Evolutionary conservation across 1,140 invertebrate species (phyloP), one percentile per base, ranked within the genome.

Genomic region (Diorhabda elongata): DNA sequence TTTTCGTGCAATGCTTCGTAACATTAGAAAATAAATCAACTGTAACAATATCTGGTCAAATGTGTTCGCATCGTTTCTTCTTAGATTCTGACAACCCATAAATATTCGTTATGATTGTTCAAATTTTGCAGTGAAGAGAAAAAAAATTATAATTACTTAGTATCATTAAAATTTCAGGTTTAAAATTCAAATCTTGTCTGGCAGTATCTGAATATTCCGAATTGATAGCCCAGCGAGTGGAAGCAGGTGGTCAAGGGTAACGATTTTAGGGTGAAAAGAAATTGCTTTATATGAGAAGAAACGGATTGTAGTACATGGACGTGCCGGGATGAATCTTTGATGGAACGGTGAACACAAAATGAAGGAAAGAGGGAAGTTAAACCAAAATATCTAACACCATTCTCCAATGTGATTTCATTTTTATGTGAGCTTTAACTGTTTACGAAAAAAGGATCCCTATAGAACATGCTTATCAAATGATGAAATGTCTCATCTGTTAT

Each of bases 371-470:
- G 47, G 47, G 47, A 6, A 52, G n/a, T 8, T n/a, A 52, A 52
- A 52, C 47, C 47, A n/a, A 52, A 52, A 52, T n/a, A 6, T 6
- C 47, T 52, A 52, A 52, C 47, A n/a, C n/a, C 4, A 52, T 52
- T 52, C 47, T 52, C 47, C 47, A 52, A 52, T 52, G 47, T 52
- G 47, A 52, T 52, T 52, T 52, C n/a, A n/a, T 3, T 52, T 52
- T 52, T 52, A 52, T 52, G 47, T 52, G 47, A 52, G 6, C n/a
- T 52, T 8, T 41, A 61, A 62, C 56, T 63, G 68, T 61, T 69
- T 64, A 65, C 58, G 61, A 69, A 61, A 52, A 57, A 62, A 61
- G 58, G 52, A 65, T 26, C 26, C 26, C 26, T 26, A 26, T 26
- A 26, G 26, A 26, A 26, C 26, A 26, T 26, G 1, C 26, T 26